Base-by-base conservation (phyloP, 2,113 vertebrate genomes). In the Ciconia maguari region DNA sequence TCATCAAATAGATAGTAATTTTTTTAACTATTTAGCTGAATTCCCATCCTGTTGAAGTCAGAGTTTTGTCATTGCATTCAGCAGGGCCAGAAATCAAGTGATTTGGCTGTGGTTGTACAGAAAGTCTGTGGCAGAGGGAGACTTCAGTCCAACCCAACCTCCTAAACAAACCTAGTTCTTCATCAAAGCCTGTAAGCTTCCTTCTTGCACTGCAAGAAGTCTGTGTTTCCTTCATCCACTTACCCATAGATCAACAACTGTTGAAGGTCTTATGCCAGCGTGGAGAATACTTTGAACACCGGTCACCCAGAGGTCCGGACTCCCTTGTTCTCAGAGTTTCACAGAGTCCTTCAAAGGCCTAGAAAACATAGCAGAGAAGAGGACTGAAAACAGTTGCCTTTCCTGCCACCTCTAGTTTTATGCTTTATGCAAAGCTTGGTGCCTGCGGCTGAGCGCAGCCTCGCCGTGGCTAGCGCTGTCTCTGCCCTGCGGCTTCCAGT, bases 401-500 rank as follows among this genome's bases (percentile, higher is more conserved):
- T 51, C 41, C 22, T 90, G 26, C 22, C 22, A 57, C 29, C 26
- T 65, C 80, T 52, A 60, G 4, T 49, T 76, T 60, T 42, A 29
- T 72, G 21, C 44, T 76, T 60, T 12, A 3, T 0, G 25, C 69
- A 75, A 16, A 76, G 26, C n/a, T 62, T 32, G 41, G n/a, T 44
- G 58, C 57, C 65, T 25, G 21, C 42, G 48, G 42, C 46, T n/a
- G 16, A 38, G 34, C 3, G 0, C 34, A 61, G 48, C 38, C 64
- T 62, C 1, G 0, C 42, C 2, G 0, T 14, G 12, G 69, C 30
- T 48, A 72, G 30, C 13, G 0, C 30, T 13, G 6, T 10, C 52
- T 77, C 52, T 83, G 27, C 60, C 42, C 48, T 14, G 19, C 0
- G 6, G 65, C 60, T 80, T 52, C 32, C 25, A 52, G 29, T 7